Evolutionary conservation across 2,888 invertebrate species (phyloP), one percentile per base, ranked within the genome.

Genomic region (Antheraea assamensis): DNA sequence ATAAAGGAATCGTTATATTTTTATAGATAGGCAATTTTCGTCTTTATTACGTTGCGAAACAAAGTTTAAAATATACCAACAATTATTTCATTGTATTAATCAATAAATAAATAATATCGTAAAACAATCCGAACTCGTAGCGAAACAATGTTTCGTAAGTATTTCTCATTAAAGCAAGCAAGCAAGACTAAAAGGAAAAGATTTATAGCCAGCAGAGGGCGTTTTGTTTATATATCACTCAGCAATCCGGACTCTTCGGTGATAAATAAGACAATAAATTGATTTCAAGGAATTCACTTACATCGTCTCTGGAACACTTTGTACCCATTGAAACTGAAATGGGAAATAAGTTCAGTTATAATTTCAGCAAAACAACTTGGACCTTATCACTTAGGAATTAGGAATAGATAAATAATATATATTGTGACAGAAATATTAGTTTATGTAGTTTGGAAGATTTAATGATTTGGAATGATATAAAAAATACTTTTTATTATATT

Each of bases 211-310:
- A 35, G 8, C 68, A 27, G 47, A 64, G 42, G 27, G 64, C 64
- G 42, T 64, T 64, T 64, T 42, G 61, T 64, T 64, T 64, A 64
- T 64, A 64, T 72, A 72, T 72, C 72, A 72, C 72, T 72, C 61
- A 61, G 35, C 64, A 72, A 42, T 42, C 58, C 64, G 64, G 64
- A 64, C 64, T 64, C 64, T 24, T 61, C 47, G 27, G 64, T 21
- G 72, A 72, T 72, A 72, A 72, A 72, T 68, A 31, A 68, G n/a
- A 68, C 24, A 68, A 68, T 68, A 64, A 47, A 64, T 64, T 64
- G 49, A 64, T 72, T 72, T 58, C 64, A 64, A 61, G 72, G 49
- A 72, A 64, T 35, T 72, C 47, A 61, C 30, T 72, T 47, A 72
- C 47, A 42, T 24, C 47, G 72, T 64, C 24, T 64, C 31, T 61